Evolutionary conservation across 2,113 vertebrate genomes (phyloP), one percentile per base, ranked within the genome.

Genomic region (Cnemophilus loriae): DNA sequence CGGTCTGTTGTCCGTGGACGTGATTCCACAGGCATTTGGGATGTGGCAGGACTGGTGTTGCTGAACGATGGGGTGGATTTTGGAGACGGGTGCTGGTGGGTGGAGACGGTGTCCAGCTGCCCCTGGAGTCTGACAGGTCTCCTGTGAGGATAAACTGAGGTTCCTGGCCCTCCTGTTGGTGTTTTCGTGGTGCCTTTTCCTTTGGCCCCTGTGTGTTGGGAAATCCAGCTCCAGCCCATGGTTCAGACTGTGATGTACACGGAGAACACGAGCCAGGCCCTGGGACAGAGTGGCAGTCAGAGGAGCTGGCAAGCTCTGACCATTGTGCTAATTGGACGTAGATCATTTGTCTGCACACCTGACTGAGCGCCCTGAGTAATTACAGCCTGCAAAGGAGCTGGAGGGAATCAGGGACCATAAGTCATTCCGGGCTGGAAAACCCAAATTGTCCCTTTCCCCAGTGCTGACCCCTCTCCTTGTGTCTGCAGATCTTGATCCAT

Each of bases 401-500:
- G n/a, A 50, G 55, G 50, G 15, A 46, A 16, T 77, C 9, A 1
- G 16, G 42, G n/a, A 20, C 68, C 22, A 3, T 20, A 11, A 87
- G 26, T 49, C 11, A 47, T 47, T 83, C 52, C 12, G 32, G 56
- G 41, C 78, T 82, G 46, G 55, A 64, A 69, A 77, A 20, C 7
- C 22, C 59, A 57, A 27, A 12, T 5, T 37, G 12, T 47, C 28
- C 12, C 8, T 53, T 86, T 88, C 28, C 32, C 44, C 23, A 21
- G 49, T 1, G 4, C 81, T 89, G 56, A 97, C 11, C 22, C 11
- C 20, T 67, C 7, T 91, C 49, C 80, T 63, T 93, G 23, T 55
- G 28, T 67, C 65, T 94, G 47, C 96, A 99, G 99, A 98, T 99
- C 95, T 96, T 99, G 13, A 97, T 99, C 73, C 99, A 99, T 8